Base-by-base conservation (phyloP, 2,113 vertebrate species). In the Alethe castanea region DNA sequence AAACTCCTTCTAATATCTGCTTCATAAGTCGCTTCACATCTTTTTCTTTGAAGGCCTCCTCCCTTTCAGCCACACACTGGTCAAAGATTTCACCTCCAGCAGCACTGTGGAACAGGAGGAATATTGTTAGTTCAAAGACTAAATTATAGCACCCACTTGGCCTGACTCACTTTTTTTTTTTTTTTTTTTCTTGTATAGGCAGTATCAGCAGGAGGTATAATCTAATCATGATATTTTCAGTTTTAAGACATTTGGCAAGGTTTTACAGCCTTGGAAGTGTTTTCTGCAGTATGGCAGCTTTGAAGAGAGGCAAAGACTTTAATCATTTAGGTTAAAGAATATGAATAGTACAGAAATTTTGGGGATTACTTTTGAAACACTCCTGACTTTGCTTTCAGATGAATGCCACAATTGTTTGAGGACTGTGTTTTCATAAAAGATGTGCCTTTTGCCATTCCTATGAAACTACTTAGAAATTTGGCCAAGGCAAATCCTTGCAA, bases 31-130 rank as follows among this genome's bases (percentile, higher is more conserved):
- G 98, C 76, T 99, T 98, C 53, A 99, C 99, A 53, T 99, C 99
- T 90, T 97, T 98, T 97, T 99, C 99, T n/a, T 98, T 99, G 96
- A 99, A 99, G 64, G 99, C 98, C 42, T 99, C 99, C 26, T 99
- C 99, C 44, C 98, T 98, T 78, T 99, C 99, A 9, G 98, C 99
- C 28, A 99, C 98, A 71, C 99, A 99, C 47, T 99, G 99, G 96
- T 99, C 95, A 95, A 99, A 99, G 92, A 99, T 99, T 96, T 99
- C 99, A 6, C 99, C 99, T 57, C 99, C 99, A n/a, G 98, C 99
- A 62, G 99, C 99, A 42, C 99, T 99, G 76, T 11, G 64, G 91
- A 84, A 79, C 78, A 85, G 81, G 2, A 96, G 3, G 16, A 50
- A 47, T 31, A 73, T 12, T 45, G 33, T 44, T 59, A 79, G 42